phyloP scores from a whole-genome alignment of 2,797 vertebrate species.

The Orestias chungarensis region DNA sequence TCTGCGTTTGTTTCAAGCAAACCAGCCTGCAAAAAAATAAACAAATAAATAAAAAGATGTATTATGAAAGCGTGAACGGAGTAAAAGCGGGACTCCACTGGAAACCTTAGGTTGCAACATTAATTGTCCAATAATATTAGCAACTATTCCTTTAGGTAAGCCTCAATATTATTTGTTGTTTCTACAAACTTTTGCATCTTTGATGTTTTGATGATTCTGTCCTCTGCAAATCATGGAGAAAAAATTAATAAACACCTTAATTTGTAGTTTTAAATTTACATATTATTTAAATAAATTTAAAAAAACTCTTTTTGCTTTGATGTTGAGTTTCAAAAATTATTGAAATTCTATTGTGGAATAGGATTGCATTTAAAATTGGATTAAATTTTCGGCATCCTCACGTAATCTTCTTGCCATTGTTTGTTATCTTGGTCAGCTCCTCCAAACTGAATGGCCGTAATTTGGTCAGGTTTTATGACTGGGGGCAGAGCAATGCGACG shows the following conservation, averaged over 20 bases:
- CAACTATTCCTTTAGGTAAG: background rate
- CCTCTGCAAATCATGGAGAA: background rate
- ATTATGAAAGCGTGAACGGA: background rate
- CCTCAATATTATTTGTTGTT: too few relatives aligned
- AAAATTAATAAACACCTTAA: background rate
- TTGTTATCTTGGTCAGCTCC: background rate
- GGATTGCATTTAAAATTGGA: background rate
- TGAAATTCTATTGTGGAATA: background rate
- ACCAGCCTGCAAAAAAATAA: constrained; percentile 84
- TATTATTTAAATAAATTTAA: background rate
- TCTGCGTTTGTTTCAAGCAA: constrained; percentile 99
- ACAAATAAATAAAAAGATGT: background rate
- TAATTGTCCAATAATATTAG: too few relatives aligned
- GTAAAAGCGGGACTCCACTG: background rate
- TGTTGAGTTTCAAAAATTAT: too few relatives aligned
- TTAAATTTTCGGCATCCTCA: background rate
- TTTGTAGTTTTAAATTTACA: background rate
- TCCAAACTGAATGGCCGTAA: background rate
- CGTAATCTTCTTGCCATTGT: background rate
- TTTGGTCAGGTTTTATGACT: background rate
- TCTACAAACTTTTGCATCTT: background rate
- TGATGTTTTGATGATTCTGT: background rate
- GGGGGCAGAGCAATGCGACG: background rate
- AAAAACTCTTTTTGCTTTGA: too few relatives aligned
- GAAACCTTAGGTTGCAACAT: background rate